Evolutionary conservation across 2,113 vertebrate genomes (phyloP).

Genomic region (Caranx melampygus): DNA sequence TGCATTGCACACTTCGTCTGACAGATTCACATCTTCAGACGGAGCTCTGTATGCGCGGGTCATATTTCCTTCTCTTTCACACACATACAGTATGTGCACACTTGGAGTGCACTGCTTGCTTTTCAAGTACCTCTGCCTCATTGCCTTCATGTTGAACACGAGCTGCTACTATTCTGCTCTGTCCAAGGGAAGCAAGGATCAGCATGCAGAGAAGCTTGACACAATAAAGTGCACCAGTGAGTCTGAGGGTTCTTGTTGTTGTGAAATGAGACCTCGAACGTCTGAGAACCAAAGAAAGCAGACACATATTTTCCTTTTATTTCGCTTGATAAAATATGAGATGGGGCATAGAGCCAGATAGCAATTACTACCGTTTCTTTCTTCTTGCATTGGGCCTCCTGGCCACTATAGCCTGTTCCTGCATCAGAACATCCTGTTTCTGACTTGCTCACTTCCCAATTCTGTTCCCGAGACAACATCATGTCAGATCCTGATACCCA

Average conservation of each 20-base stretch:
- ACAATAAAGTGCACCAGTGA: background rate
- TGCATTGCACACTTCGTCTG: slow-evolving; percentile 29
- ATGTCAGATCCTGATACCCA: too few species aligned
- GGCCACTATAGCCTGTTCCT: too few species aligned
- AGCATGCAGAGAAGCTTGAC: slow-evolving; percentile 17
- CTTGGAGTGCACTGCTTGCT: background rate
- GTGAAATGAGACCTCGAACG: background rate
- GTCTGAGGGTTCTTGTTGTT: background rate
- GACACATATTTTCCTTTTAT: background rate
- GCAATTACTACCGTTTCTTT: background rate
- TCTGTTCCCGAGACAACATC: too few species aligned
- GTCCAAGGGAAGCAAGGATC: background rate
- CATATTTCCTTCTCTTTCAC: slow-evolving; percentile 22
- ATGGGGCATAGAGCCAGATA: background rate
- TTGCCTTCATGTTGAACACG: slow-evolving; percentile 22
- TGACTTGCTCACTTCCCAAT: too few species aligned
- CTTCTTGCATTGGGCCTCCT: too few species aligned
- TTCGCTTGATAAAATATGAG: slow-evolving; percentile 3
- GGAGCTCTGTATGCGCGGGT: slow-evolving; percentile 8
- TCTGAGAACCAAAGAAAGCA: background rate
- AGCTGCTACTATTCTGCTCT: slow-evolving; percentile 16
- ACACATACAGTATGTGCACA: slow-evolving; percentile 1
- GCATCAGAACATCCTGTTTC: too few species aligned
- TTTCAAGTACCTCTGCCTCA: slow-evolving; percentile 45
- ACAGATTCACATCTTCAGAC: slow-evolving; percentile 35